Evolutionary conservation across 2,888 invertebrate species (phyloP), one percentile per base, ranked within the genome.

Genomic region (Ectemnius cavifrons): DNA sequence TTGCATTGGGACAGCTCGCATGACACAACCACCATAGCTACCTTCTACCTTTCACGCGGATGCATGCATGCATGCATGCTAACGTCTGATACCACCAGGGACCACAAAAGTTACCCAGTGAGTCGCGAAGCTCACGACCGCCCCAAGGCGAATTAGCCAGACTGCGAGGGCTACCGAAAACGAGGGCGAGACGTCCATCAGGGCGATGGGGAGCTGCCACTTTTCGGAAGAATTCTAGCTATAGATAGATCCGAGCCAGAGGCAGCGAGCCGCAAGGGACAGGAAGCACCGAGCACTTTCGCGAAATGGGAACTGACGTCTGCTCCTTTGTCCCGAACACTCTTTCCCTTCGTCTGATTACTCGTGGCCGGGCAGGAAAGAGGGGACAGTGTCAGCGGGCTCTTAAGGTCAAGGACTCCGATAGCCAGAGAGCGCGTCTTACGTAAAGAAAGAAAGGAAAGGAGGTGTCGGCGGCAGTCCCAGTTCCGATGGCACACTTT

Each of bases 1-100:
- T 86, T 86, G 82, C 84, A 78, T 83, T 84, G 82, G 76, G 80
- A 83, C 81, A 72, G 71, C 74, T 83, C 67, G 76, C 83, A 77
- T 71, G 72, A 73, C 79, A 71, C 78, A 77, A 65, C 75, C 77
- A 74, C 23, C 23, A n/a, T n/a, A 23, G 23, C 23, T 23, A 23
- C 78, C 77, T 78, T 68, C 67, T 64, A 63, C 37, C 37, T 37
- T 37, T 37, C 37, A 37, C 37, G 37, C 37, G 37, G 37, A 37
- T 37, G 37, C 37, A 37, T 37, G 37, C 37, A 37, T 37, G 28
- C 28, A 23, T 23, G 37, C 37, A 37, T 37, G 37, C 37, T 37
- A 37, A 37, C 61, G 71, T 73, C 63, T 75, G 73, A 77, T 73
- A 75, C 72, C 80, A 64, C 62, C 61, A 49, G 80, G 79, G 80